Evolutionary conservation across 2,797 vertebrate genomes (phyloP).

Genomic region (Rhynchonycteris naso): DNA sequence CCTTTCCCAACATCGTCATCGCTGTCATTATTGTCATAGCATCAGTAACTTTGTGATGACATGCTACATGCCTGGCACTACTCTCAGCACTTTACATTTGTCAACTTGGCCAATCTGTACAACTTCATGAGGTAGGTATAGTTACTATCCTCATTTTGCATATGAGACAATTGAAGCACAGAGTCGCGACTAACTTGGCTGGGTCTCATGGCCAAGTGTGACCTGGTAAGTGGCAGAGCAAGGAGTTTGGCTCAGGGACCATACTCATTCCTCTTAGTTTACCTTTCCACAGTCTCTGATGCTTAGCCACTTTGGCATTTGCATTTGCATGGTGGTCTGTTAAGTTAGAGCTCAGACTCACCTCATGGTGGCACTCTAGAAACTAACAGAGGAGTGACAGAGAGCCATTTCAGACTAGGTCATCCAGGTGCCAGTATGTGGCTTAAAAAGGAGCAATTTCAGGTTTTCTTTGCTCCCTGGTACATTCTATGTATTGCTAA

Average conservation of each 20-base stretch:
- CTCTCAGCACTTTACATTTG: neutral
- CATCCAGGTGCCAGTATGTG: neutral
- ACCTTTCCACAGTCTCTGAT: neutral
- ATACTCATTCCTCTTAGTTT: neutral
- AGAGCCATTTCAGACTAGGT: neutral
- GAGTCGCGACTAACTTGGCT: neutral
- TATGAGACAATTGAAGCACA: neutral
- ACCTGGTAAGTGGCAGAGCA: neutral
- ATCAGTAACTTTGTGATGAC: neutral
- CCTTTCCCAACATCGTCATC: neutral
- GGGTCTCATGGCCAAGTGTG: neutral
- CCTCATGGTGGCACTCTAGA: neutral
- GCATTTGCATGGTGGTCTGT: neutral
- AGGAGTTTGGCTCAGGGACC: neutral
- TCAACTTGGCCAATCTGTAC: neutral
- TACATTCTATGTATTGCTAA: neutral
- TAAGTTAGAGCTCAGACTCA: neutral
- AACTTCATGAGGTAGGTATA: fast-evolving
- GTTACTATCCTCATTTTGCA: neutral
- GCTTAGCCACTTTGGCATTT: neutral
- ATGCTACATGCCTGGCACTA: neutral
- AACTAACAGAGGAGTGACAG: neutral
- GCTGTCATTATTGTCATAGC: neutral
- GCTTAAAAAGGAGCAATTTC: neutral
- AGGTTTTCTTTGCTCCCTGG: neutral